These are phyloP conservation scores for Puffinus mauretanicus DNA, from an alignment of 2,113 vertebrate species.

Conservation along the genomic window DNA sequence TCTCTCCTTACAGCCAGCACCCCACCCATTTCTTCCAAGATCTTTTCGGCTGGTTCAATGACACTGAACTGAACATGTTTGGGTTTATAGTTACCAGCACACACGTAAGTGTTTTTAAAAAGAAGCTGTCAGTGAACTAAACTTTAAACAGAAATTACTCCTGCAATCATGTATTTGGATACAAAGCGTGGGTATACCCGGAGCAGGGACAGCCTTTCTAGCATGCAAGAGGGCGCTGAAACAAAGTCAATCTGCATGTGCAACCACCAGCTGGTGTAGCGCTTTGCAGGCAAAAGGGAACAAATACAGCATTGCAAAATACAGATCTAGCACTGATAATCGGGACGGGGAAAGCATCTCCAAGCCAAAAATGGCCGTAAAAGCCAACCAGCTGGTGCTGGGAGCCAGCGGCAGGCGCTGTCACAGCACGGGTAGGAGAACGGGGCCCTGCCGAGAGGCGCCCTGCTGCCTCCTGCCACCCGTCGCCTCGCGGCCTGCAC, in stretches of 20 bases:
- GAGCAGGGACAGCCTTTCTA: background rate
- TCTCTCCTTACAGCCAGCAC: background rate
- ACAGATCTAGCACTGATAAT: accelerated
- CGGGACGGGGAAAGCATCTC: background rate
- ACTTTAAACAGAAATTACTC: too few species aligned
- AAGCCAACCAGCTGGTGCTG: too few species aligned
- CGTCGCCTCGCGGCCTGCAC: background rate
- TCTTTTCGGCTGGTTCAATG: background rate
- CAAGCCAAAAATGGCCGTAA: background rate
- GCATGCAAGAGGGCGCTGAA: accelerated
- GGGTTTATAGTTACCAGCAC: background rate
- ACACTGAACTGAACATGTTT: background rate
- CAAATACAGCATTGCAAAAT: accelerated
- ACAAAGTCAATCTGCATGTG: accelerated
- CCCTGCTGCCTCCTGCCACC: background rate
- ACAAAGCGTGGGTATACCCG: accelerated
- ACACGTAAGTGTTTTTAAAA: background rate
- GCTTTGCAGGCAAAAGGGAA: accelerated
- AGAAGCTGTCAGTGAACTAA: background rate
- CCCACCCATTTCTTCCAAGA: too few species aligned
- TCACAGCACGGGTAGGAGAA: background rate
- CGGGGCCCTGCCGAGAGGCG: too few species aligned
- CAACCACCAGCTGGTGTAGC: accelerated
- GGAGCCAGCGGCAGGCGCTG: background rate
- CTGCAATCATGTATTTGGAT: background rate